Percentiles rank a stretch among this genome's conserved stretches.
These are phyloP conservation scores for Torymus aiolomorphi DNA, from an alignment of 2,888 invertebrate genomes.

Conservation along the genomic window DNA sequence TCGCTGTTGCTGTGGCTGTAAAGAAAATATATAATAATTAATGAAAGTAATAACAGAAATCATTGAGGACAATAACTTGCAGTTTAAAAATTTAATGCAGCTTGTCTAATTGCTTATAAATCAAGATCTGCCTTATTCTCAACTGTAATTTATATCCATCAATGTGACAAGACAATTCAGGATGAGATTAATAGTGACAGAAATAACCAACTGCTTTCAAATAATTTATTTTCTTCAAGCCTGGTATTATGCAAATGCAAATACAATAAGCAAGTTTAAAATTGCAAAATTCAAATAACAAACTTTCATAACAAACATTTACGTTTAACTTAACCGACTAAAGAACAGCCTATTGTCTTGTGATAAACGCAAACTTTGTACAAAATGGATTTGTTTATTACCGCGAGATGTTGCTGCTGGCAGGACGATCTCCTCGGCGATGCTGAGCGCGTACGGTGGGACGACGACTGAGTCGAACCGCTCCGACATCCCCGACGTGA, in stretches of 20 bases:
- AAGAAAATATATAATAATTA: background rate
- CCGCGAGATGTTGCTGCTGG: conserved; percentile 44
- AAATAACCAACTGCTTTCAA: too few species aligned
- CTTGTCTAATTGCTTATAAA: background rate
- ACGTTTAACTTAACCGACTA: too few species aligned
- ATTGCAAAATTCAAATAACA: too few species aligned
- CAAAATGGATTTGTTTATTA: conserved; percentile 1
- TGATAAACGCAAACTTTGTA: too few species aligned
- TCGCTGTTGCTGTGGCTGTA: conserved; percentile 20
- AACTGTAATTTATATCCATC: conserved; percentile 3
- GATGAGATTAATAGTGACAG: background rate
- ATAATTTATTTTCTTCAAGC: too few species aligned
- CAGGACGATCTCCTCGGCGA: conserved; percentile 44
- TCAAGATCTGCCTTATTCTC: too few species aligned
- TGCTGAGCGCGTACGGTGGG: conserved; percentile 49
- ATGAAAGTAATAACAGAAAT: too few species aligned
- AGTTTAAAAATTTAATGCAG: background rate
- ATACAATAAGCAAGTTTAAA: too few species aligned
- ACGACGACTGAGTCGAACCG: conserved; percentile 24
- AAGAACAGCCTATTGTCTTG: too few species aligned
- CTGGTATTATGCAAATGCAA: too few species aligned
- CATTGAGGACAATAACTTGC: too few species aligned
- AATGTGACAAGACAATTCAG: background rate
- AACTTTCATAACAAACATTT: too few species aligned
- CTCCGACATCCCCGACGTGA: conserved; percentile 56